phyloP scores from a whole-genome alignment of 2,113 vertebrate species.

The Cygnus atratus region DNA sequence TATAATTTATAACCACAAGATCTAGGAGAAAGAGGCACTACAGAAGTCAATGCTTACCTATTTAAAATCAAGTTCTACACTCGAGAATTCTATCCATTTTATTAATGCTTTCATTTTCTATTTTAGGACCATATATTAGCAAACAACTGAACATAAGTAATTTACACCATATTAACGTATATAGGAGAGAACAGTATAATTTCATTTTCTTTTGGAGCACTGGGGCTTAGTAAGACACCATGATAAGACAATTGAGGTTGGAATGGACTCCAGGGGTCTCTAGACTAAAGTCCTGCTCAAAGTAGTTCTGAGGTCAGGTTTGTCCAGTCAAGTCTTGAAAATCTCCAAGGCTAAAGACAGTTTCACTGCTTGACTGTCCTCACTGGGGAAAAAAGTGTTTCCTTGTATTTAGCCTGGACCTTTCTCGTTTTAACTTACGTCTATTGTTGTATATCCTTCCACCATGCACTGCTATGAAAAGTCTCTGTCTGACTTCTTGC shows the following conservation, averaged over 20 bases:
- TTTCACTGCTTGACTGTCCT: not conserved
- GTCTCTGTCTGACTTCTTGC: not conserved
- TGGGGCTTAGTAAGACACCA: not conserved
- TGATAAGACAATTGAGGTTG: not conserved
- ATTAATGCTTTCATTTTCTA: not conserved
- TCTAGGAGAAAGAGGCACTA: not conserved
- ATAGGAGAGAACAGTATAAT: not conserved
- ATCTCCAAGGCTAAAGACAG: not conserved
- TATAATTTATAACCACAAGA: not conserved
- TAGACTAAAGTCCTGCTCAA: not conserved
- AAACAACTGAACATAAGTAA: not conserved
- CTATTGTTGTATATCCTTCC: not conserved
- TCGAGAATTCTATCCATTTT: not conserved
- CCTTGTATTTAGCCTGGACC: not conserved
- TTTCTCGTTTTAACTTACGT: not conserved
- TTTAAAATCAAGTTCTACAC: not conserved
- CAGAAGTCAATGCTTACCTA: not conserved
- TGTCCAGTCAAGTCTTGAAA: not conserved
- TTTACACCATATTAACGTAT: not conserved
- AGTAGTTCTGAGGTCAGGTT: not conserved
- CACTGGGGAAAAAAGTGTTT: not conserved
- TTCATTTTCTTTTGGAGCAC: not conserved
- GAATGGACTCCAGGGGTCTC: not conserved
- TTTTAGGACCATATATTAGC: not conserved
- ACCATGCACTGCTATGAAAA: not conserved